Conservation (phyloP, 2,888 invertebrate genomes). For the Lissocephala sabroskyi region DNA sequence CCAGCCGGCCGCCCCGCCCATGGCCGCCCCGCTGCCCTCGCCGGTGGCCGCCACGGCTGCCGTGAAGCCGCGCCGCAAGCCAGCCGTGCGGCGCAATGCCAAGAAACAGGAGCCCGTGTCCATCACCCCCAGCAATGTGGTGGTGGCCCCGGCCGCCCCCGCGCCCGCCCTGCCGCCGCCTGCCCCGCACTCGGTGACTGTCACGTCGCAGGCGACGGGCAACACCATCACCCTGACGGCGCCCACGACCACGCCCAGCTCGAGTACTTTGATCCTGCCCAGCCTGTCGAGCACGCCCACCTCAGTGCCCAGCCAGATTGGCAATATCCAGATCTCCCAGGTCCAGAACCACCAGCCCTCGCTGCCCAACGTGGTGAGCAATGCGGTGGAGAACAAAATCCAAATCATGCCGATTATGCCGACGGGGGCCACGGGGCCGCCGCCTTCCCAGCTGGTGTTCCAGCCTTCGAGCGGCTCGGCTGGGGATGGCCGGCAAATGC, state of each 20-base stretch:
- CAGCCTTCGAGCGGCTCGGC: slow-evolving; percentile 31
- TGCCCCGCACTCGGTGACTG: slow-evolving; percentile 7
- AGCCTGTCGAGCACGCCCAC: slow-evolving; percentile 36
- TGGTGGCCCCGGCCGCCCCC: background rate
- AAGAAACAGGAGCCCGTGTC: slow-evolving; percentile 63
- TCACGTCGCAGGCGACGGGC: slow-evolving; percentile 17
- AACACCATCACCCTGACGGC: slow-evolving; percentile 34
- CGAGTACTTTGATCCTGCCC: slow-evolving; percentile 34
- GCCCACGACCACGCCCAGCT: slow-evolving; percentile 36
- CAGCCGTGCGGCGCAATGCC: slow-evolving; percentile 66
- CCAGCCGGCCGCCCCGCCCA: slow-evolving; percentile 28
- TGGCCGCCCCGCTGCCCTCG: slow-evolving; percentile 28
- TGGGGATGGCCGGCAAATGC: slow-evolving; percentile 60
- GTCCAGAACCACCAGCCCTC: slow-evolving; percentile 57
- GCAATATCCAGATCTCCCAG: slow-evolving; percentile 73
- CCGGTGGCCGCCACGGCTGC: slow-evolving; percentile 58
- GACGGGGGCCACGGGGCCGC: slow-evolving; percentile 41
- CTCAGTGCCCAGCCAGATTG: slow-evolving; percentile 73
- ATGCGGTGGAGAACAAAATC: slow-evolving; percentile 72
- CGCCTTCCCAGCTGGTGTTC: slow-evolving; percentile 41
- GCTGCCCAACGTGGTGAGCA: slow-evolving; percentile 57
- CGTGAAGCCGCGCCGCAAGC: slow-evolving; percentile 70
- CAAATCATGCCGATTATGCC: slow-evolving; percentile 72
- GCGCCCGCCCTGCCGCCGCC: no score
- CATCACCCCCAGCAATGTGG: slow-evolving; percentile 9